Conservation (phyloP, 2,888 invertebrate genomes). For the Pseudococcus viburni region DNA sequence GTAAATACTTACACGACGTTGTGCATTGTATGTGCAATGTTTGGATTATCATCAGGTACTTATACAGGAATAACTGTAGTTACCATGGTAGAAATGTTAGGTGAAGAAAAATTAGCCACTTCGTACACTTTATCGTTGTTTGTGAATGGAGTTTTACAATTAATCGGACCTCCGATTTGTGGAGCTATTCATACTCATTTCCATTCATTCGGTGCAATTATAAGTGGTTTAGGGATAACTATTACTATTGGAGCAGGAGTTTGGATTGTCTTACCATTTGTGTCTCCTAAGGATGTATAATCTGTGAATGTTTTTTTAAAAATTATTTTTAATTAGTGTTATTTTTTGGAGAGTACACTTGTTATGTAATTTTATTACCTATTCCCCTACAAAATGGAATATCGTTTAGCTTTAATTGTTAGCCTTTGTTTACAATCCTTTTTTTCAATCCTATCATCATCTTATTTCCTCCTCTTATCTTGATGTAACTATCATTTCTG, state of each 20-base stretch:
- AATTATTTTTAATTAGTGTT: not conserved
- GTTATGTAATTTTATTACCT: not conserved
- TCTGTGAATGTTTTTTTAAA: not conserved
- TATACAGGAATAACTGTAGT: constrained; percentile 90
- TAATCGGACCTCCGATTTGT: constrained; percentile 88
- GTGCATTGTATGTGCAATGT: constrained; percentile 81
- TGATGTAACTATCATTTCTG: not conserved
- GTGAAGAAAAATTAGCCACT: constrained; percentile 86
- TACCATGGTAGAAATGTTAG: constrained; percentile 90
- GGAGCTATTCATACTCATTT: constrained; percentile 80
- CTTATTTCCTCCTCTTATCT: not conserved
- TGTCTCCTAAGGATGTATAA: constrained; percentile 70
- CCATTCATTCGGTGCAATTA: constrained; percentile 80
- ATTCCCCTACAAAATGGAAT: not conserved
- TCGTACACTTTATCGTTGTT: constrained; percentile 90
- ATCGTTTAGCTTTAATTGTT: not conserved
- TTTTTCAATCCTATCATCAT: not conserved
- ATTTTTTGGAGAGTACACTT: not conserved
- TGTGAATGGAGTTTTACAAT: constrained; percentile 85
- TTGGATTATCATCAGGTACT: constrained; percentile 86
- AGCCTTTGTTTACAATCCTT: not conserved
- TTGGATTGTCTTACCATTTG: constrained; percentile 82
- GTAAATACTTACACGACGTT: constrained; percentile 78
- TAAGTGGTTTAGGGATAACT: constrained; percentile 81
- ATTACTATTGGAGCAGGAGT: constrained; percentile 81